Evolutionary conservation across 2,797 vertebrate genomes (phyloP), one percentile per base, ranked within the genome.

Genomic region (Strix occidentalis): DNA sequence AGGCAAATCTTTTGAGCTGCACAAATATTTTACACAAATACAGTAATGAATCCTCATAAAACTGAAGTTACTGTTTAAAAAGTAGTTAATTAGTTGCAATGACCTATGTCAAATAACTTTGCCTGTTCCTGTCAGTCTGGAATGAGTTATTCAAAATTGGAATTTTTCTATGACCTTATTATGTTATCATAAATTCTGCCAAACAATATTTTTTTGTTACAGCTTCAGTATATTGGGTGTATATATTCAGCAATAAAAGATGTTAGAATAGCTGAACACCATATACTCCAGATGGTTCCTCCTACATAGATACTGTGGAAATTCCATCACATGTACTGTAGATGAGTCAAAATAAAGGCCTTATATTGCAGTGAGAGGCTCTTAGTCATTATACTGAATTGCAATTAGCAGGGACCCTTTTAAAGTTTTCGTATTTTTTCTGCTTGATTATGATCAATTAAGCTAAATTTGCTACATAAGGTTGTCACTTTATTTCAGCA

Each of bases 201-300:
- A 66, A 91, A 50, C 21, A 63, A 33, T 86, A 33, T 57, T 76
- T 91, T 65, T 75, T 82, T 87, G 17, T 87, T 87, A 58, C 29
- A 66, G 8, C 23, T 77, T 80, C 45, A 77, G 45, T 64, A 53
- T 80, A 11, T 74, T 85, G 9, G 23, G 25, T 10, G 5, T 53
- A 57, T 70, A 68, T 90, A 81, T 83, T 93, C 64, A 88, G 71
- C 28, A 83, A 53, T 57, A 60, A 35, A 87, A 91, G 92, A 53
- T 31, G 41, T 80, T 83, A 60, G 31, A 79, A 77, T 83, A 90
- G 13, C 28, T 83, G 79, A 91, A 56, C 5, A 39, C 7, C n/a
- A 33, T 64, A 50, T 41, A 80, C 13, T 77, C 68, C 87, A 93
- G 90, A 91, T 95, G 79, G 79, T 71, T 86, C 61, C 76, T 91